These are phyloP conservation scores for Drosophila paranaensis DNA, from an alignment of 2,888 invertebrate species.

Conservation along the genomic window DNA sequence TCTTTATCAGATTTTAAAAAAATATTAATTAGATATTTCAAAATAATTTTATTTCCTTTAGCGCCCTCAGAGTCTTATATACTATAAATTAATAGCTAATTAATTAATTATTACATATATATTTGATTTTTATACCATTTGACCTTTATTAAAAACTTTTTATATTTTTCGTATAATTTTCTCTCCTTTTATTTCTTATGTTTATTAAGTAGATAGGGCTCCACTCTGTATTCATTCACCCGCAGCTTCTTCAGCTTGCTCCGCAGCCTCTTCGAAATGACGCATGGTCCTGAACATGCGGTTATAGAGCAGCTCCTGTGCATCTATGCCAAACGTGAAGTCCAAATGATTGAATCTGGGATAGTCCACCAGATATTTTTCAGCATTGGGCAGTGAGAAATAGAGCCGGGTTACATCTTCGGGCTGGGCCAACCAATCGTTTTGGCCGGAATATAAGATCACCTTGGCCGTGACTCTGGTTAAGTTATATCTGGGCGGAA, in stretches of 20 bases:
- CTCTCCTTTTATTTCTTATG: neutral
- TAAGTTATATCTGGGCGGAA: conserved; percentile 87
- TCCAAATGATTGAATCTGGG: conserved; percentile 89
- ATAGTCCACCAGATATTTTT: conserved; percentile 86
- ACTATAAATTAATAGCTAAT: too few species aligned
- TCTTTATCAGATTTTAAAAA: too few species aligned
- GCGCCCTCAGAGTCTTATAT: too few species aligned
- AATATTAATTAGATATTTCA: too few species aligned
- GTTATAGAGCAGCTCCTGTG: conserved; percentile 87
- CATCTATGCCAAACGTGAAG: conserved; percentile 89
- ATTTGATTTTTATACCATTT: neutral
- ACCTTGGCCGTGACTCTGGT: conserved; percentile 87
- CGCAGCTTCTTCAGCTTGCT: neutral
- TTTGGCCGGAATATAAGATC: conserved; percentile 88
- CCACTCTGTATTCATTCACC: neutral
- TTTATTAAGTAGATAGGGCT: neutral
- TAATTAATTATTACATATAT: neutral
- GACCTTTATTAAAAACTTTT: conserved; percentile 1
- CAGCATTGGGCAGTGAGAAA: conserved; percentile 78
- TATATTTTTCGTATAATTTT: too few species aligned
- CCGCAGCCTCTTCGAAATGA: conserved; percentile 54
- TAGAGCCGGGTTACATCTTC: conserved; percentile 85
- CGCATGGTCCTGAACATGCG: conserved; percentile 86
- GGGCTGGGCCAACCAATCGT: conserved; percentile 88
- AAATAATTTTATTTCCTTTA: too few species aligned